Evolutionary conservation across 2,888 invertebrate genomes (phyloP), one percentile per base, ranked within the genome.

Genomic region (Suillia variegata): DNA sequence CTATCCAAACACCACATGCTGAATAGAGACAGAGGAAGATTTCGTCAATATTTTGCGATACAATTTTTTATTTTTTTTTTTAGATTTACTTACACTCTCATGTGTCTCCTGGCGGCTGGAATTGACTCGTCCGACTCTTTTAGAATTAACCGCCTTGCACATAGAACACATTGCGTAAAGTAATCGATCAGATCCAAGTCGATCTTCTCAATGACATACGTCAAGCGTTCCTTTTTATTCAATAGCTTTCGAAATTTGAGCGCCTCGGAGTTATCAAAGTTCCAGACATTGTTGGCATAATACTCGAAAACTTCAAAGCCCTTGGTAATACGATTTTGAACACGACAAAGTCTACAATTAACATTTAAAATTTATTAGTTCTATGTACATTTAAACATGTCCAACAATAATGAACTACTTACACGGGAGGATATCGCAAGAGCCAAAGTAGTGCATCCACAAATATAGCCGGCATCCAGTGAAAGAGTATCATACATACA

Each of bases 251-350:
- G 82, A 0, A 90, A 67, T 6, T 81, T 76, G 8, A 87, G 80
- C 0, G 89, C 85, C 64, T 87, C 86, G 53, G 88, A 85, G 18
- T 92, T 93, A 48, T 88, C 88, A 79, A 94, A 94, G 74, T 91
- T 90, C 96, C 96, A 96, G 64, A 94, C 93, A 76, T 93, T 92
- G 77, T 91, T 93, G 0, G 95, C 94, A 82, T 96, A 96, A 78
- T 94, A 96, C 75, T 94, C 93, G 73, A 96, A 91, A 0, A 93
- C 91, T 72, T 93, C 92, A 74, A 94, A 92, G 0, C 95, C 93
- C 83, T 93, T 93, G 65, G 86, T 86, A 69, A 96, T 91, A 50
- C 93, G 88, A 58, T 89, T 88, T 68, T 95, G 95, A 1, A 94
- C 90, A 53, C 89, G 87, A 74, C 92, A 89, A 75, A 95, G 84